Percentiles rank a stretch among this genome's conserved stretches.
phyloP scores from a whole-genome alignment of 2,113 vertebrate species.

The Platichthys flesus region DNA sequence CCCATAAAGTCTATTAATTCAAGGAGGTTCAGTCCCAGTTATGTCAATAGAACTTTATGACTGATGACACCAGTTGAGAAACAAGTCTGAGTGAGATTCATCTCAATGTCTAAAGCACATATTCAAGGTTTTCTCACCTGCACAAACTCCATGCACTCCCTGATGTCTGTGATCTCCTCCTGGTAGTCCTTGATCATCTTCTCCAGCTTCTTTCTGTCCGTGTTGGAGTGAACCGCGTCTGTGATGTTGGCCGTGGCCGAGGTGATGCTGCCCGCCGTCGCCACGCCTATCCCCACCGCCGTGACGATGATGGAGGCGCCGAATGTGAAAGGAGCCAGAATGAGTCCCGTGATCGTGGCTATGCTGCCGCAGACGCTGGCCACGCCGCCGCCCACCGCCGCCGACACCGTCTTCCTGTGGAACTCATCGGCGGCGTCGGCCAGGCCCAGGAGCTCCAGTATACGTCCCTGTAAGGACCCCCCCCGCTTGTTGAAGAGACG shows the following conservation, averaged over 20 bases:
- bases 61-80: not conserved
- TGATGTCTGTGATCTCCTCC: constrained; percentile 74
- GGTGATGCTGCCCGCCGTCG: constrained; percentile 82
- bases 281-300: constrained; percentile 81
- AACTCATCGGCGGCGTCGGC: constrained; percentile 76
- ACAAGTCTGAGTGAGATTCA: too few species aligned
- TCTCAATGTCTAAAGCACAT: too few species aligned
- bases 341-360: constrained; percentile 81
- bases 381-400: constrained; percentile 77
- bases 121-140: constrained; percentile 61
- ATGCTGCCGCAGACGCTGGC: constrained; percentile 80
- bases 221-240: constrained; percentile 78
- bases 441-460: constrained; percentile 72
- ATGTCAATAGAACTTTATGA: not conserved
- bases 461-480: constrained; percentile 67
- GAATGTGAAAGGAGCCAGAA: constrained; percentile 82
- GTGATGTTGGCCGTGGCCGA: constrained; percentile 82
- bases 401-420: constrained; percentile 72
- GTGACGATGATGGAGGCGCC: constrained; percentile 81
- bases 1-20: too few species aligned
- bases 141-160: constrained; percentile 77
- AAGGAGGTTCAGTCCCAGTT: too few species aligned
- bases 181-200: constrained; percentile 82
- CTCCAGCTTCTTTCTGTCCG: constrained; percentile 82
- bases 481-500: constrained; percentile 77